Evolutionary conservation across 2,888 invertebrate genomes (phyloP).

Genomic region (Osedax frankpressi): DNA sequence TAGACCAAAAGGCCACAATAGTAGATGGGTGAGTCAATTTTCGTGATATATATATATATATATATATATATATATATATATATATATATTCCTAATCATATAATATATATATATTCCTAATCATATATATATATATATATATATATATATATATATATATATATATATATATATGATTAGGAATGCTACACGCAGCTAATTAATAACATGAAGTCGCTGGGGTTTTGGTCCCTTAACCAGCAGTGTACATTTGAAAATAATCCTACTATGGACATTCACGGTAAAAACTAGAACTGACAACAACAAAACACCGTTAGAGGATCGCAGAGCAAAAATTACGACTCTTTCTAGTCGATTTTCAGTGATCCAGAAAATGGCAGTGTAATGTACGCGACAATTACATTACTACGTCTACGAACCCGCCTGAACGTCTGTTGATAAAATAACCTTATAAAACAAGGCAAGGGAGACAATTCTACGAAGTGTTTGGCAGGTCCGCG

Average conservation of each 20-base stretch:
- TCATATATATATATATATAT: slow-evolving; percentile 22
- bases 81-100: neutral
- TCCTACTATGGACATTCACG: neutral
- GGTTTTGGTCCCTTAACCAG: slow-evolving; percentile 10
- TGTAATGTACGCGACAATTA: neutral
- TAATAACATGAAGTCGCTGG: neutral
- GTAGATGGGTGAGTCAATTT: neutral
- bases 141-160: slow-evolving; percentile 17
- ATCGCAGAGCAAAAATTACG: slow-evolving; percentile 1
- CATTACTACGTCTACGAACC: neutral
- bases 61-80: neutral
- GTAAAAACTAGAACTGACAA: neutral
- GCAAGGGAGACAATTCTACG: neutral
- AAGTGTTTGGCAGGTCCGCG: neutral
- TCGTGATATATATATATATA: slow-evolving; percentile 14
- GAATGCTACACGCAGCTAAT: slow-evolving; percentile 6
- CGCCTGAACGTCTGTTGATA: neutral
- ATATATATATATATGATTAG: slow-evolving; percentile 11
- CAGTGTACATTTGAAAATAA: neutral
- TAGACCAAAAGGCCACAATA: slow-evolving; percentile 1
- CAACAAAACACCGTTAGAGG: neutral
- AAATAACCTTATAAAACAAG: slow-evolving; percentile 5
- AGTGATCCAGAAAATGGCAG: neutral
- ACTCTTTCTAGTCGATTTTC: neutral
- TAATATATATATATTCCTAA: slow-evolving; percentile 18